Conservation (phyloP, 2,797 vertebrate genomes). For the Astyanax mexicanus region DNA sequence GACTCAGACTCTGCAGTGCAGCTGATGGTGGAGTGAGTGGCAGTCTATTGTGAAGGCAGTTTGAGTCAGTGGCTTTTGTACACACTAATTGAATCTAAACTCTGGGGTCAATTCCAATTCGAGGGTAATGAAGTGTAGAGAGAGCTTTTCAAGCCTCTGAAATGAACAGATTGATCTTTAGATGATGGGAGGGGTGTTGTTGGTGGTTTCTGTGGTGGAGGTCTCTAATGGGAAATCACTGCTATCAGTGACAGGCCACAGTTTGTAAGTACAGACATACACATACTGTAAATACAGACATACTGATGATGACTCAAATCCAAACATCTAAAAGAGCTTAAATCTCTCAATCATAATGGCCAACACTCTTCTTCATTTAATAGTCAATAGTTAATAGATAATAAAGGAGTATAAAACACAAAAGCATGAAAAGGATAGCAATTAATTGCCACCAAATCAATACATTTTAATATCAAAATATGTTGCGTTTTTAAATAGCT, state of each 20-base stretch:
- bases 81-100: conserved; percentile 33
- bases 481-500: too few species aligned
- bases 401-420: too few species aligned
- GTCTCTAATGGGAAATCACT: conserved; percentile 29
- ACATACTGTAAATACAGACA: background rate
- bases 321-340: too few species aligned
- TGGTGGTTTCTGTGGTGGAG: conserved; percentile 8
- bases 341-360: too few species aligned
- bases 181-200: conserved; percentile 8
- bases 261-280: background rate
- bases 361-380: too few species aligned
- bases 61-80: background rate
- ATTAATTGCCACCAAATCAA: too few species aligned
- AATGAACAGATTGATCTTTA: conserved; percentile 35
- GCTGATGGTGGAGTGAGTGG: conserved; percentile 7
- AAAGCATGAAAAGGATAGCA: too few species aligned
- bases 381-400: too few species aligned
- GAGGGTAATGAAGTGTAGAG: conserved; percentile 40
- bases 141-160: conserved; percentile 16
- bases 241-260: conserved; percentile 5
- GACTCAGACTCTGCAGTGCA: background rate
- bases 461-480: too few species aligned
- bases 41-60: background rate
- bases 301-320: too few species aligned
- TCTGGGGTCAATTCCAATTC: conserved; percentile 21